phyloP scores from a whole-genome alignment of 2,888 invertebrate species.

The Neria commutata region DNA sequence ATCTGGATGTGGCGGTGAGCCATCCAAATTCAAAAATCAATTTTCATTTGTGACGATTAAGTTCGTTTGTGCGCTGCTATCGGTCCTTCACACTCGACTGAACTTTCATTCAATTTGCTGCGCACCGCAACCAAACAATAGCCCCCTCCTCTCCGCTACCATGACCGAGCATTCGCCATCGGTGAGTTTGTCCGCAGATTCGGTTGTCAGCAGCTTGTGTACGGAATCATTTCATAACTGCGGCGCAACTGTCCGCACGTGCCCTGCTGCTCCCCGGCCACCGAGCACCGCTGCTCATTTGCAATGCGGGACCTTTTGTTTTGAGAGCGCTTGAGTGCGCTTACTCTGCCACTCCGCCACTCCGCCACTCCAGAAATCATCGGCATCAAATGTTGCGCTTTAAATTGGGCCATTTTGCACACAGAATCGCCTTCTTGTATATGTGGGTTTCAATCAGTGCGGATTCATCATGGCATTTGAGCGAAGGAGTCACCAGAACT shows the following conservation, averaged over 20 bases:
- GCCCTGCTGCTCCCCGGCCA: neutral
- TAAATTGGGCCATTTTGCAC: too few species aligned
- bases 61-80: conserved; percentile 49
- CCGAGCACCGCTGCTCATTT: neutral
- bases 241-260: neutral
- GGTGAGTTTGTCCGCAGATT: conserved; percentile 4
- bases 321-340: neutral
- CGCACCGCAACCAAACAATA: conserved; percentile 55
- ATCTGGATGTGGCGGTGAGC: conserved; percentile 5
- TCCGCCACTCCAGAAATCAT: too few species aligned
- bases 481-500: too few species aligned
- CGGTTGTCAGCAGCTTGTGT: neutral
- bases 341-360: too few species aligned
- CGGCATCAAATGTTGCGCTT: neutral
- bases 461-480: too few species aligned
- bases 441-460: too few species aligned
- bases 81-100: conserved; percentile 55
- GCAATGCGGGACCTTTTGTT: conserved; percentile 7
- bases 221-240: neutral
- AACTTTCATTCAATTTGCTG: conserved; percentile 56
- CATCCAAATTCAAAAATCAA: conserved; percentile 52
- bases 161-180: conserved; percentile 3
- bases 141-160: conserved; percentile 46
- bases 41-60: conserved; percentile 55
- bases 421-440: too few species aligned